Conservation (phyloP, 2,888 invertebrate species). For the Cordilura impudica region DNA sequence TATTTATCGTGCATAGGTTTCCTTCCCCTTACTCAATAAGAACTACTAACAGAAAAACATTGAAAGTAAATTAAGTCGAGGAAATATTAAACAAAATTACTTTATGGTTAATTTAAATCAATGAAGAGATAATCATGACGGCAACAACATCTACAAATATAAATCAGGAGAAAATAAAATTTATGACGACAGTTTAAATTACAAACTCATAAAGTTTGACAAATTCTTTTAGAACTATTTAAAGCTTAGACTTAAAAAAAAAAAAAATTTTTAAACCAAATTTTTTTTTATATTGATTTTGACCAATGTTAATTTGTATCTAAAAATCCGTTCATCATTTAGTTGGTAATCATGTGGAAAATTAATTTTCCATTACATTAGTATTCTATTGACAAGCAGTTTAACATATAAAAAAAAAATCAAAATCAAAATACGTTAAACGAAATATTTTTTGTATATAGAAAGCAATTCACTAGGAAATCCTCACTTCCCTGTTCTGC, state of each 20-base stretch:
- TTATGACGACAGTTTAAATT: constrained; percentile 10
- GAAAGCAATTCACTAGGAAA: constrained; percentile 72
- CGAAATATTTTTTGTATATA: constrained; percentile 4
- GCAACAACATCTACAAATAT: constrained; percentile 7
- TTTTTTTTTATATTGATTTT: neutral
- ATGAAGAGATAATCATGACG: constrained; percentile 46
- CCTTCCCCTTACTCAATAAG: constrained; percentile 17
- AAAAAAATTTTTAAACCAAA: no score
- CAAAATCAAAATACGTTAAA: no score
- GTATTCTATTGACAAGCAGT: constrained; percentile 72
- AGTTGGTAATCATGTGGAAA: constrained; percentile 77
- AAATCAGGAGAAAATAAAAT: neutral
- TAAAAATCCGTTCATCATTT: constrained; percentile 64
- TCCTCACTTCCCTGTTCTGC: constrained; percentile 63
- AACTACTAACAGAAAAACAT: constrained; percentile 51
- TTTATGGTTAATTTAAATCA: constrained; percentile 66
- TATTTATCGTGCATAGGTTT: no score
- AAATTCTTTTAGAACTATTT: neutral
- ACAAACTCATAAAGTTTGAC: neutral
- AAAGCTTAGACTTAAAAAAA: neutral
- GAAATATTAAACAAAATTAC: constrained; percentile 64
- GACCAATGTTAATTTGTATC: neutral
- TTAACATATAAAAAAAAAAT: neutral
- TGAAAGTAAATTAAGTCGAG: constrained; percentile 65
- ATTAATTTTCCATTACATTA: constrained; percentile 77